phyloP scores from a whole-genome alignment of 2,797 vertebrate species.

The Ctenochaetus hawaiiensis region DNA sequence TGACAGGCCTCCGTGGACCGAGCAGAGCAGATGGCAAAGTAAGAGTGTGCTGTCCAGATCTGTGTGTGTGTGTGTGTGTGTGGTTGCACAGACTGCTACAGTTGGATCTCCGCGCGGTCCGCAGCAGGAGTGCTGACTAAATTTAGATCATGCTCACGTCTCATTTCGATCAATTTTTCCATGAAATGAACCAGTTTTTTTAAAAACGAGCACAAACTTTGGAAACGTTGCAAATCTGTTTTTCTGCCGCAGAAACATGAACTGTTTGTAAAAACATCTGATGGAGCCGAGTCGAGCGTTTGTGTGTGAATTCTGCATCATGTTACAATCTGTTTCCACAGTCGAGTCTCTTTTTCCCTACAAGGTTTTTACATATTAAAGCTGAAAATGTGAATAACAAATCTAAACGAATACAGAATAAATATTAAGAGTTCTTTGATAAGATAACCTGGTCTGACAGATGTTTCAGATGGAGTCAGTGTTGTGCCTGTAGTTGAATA shows the following conservation, averaged over 20 bases:
- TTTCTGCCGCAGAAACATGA: not conserved
- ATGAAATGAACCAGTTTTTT: not conserved
- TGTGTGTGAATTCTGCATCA: not conserved
- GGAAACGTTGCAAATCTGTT: not conserved
- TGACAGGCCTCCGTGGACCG: not conserved
- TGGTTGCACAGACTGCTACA: constrained; percentile 30
- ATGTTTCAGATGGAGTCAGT: too few species aligned
- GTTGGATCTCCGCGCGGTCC: constrained; percentile 22
- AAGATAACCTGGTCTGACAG: too few species aligned
- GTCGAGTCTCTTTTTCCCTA: too few species aligned
- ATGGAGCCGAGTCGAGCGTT: not conserved
- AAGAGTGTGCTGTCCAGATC: not conserved
- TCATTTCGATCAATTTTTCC: not conserved
- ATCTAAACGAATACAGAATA: too few species aligned
- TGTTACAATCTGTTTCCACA: not conserved
- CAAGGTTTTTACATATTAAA: not conserved
- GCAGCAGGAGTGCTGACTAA: constrained; percentile 23
- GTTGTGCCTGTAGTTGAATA: too few species aligned
- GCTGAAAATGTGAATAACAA: not conserved
- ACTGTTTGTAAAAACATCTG: not conserved
- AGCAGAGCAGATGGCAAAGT: constrained; percentile 42
- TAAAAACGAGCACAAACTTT: not conserved
- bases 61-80: constrained; percentile 16
- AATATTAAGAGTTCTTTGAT: too few species aligned
- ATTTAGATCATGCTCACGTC: constrained; percentile 10